Percentiles rank a stretch among this genome's conserved stretches.
phyloP scores from a whole-genome alignment of 2,797 vertebrate genomes.

The Syngnathus rostellatus region DNA sequence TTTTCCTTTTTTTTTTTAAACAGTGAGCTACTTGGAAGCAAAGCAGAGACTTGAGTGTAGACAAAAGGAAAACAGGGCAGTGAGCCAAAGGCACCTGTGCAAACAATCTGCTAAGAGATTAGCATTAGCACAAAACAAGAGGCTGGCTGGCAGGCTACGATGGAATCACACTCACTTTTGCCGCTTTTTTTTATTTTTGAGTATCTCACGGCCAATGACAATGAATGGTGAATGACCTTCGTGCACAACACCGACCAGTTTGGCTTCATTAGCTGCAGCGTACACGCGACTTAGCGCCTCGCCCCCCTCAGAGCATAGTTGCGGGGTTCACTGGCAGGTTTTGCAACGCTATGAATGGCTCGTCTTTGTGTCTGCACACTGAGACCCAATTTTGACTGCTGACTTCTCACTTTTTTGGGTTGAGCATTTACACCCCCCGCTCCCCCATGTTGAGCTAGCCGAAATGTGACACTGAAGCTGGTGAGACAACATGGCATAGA shows the following conservation, averaged over 20 bases:
- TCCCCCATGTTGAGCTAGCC: slow-evolving; percentile 54
- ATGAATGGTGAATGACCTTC: slow-evolving; percentile 58
- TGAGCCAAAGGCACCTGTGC: slow-evolving; percentile 66
- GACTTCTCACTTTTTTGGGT: slow-evolving; percentile 48
- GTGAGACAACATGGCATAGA: slow-evolving; percentile 37
- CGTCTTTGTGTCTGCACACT: slow-evolving; percentile 75
- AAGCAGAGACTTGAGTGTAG: slow-evolving; percentile 54
- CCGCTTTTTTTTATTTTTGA: slow-evolving; percentile 33
- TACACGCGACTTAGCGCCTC: slow-evolving; percentile 53
- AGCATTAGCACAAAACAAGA: slow-evolving; percentile 42
- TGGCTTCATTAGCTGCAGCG: slow-evolving; percentile 66
- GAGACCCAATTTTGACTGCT: slow-evolving; percentile 69
- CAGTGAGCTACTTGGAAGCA: slow-evolving; percentile 57
- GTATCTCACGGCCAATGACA: slow-evolving; percentile 40
- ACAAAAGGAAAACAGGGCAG: slow-evolving; percentile 63
- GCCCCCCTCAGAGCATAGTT: slow-evolving; percentile 60
- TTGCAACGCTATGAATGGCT: slow-evolving; percentile 68
- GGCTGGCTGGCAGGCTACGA: slow-evolving; percentile 30
- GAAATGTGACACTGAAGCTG: slow-evolving; percentile 61
- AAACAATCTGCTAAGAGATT: slow-evolving; percentile 64
- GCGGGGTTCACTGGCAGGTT: slow-evolving; percentile 71
- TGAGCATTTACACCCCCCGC: slow-evolving; percentile 58
- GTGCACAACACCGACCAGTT: slow-evolving; percentile 58
- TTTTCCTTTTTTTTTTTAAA: slow-evolving; percentile 37
- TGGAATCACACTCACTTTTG: slow-evolving; percentile 4